Percentiles rank a stretch among this genome's conserved stretches.
Evolutionary conservation across 2,113 vertebrate genomes (phyloP).

Genomic region (Philantomba maxwellii): DNA sequence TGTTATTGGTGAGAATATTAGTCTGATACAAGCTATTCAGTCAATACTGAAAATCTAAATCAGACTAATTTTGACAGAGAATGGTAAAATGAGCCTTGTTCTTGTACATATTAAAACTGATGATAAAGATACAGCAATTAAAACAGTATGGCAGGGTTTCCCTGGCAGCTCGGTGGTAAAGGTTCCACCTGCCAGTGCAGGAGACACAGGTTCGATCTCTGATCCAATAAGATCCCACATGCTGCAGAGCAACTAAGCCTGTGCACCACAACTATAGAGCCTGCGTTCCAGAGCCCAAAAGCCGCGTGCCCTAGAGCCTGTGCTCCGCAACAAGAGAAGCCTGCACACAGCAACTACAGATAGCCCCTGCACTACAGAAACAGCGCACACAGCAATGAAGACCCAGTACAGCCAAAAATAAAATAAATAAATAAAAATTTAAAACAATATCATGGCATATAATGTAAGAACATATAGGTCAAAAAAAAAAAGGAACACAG

Average conservation of each 20-base stretch:
- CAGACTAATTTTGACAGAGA: not conserved
- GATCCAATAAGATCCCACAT: not conserved
- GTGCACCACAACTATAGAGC: not conserved
- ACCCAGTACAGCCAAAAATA: not conserved
- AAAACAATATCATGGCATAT: not conserved
- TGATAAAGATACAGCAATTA: constrained; percentile 19
- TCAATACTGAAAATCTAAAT: not conserved
- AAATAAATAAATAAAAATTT: not conserved
- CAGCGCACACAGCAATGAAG: not conserved
- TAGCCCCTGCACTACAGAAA: not conserved
- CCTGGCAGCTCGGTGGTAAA: not conserved
- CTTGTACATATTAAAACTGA: not conserved
- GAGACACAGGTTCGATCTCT: not conserved
- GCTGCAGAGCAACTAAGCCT: not conserved
- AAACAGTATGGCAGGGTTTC: not conserved
- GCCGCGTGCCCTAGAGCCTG: not conserved
- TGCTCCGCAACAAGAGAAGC: not conserved
- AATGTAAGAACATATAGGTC: not conserved
- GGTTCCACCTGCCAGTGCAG: not conserved
- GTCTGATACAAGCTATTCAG: not conserved
- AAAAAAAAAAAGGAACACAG: not conserved
- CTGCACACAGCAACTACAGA: not conserved
- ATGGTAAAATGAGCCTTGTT: not conserved
- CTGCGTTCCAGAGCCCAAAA: not conserved
- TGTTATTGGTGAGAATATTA: constrained; percentile 3